Evolutionary conservation across 2,797 vertebrate species (phyloP).

Genomic region (Champsocephalus gunnari): DNA sequence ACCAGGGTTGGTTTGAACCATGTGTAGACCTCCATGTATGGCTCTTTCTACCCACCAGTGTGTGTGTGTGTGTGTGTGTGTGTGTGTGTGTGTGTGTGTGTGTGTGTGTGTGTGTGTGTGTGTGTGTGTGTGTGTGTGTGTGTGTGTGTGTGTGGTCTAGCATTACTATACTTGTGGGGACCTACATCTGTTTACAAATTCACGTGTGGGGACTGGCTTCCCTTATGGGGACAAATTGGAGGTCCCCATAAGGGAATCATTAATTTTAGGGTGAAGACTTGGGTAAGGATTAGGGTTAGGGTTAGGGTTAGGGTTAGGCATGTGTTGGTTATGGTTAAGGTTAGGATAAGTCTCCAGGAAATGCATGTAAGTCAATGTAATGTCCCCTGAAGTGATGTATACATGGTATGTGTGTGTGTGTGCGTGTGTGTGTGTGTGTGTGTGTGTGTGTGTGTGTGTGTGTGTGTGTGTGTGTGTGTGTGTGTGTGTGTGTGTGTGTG

Average conservation of each 20-base stretch:
- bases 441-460: neutral
- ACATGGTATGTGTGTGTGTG: neutral
- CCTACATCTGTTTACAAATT: too few species aligned
- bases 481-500: neutral
- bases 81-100: constrained; percentile 8
- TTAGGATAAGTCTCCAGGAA: too few species aligned
- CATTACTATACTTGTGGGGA: too few species aligned
- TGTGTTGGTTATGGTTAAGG: too few species aligned
- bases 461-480: neutral
- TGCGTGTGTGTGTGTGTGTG: neutral
- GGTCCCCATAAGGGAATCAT: too few species aligned
- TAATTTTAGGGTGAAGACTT: too few species aligned
- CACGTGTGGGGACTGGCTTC: too few species aligned
- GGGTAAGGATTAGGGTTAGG: too few species aligned
- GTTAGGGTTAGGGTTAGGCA: too few species aligned
- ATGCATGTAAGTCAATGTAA: too few species aligned
- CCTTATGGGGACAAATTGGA: too few species aligned
- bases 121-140: neutral
- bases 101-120: neutral
- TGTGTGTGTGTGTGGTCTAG: constrained; percentile 2
- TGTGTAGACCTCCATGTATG: constrained; percentile 1
- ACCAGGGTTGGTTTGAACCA: neutral
- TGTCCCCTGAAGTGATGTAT: too few species aligned
- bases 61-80: neutral
- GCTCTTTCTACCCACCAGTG: neutral